phyloP scores from a whole-genome alignment of 2,888 invertebrate species.

The Cephus nigrinus region DNA sequence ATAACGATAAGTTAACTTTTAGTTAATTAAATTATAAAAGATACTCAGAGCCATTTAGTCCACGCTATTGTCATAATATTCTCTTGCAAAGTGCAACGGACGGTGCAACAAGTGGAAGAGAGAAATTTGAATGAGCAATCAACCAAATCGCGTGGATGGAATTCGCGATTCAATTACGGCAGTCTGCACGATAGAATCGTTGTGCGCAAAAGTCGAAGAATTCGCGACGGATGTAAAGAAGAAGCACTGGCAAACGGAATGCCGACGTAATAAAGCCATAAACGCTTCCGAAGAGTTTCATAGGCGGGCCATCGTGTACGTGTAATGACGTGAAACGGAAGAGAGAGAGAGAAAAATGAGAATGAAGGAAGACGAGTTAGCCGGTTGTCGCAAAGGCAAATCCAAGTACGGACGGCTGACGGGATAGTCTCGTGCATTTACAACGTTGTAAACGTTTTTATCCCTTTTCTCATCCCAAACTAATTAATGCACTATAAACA shows the following conservation, averaged over 20 bases:
- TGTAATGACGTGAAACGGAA: neutral
- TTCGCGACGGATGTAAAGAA: neutral
- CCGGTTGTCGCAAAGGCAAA: slow-evolving; percentile 23
- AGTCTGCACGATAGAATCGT: neutral
- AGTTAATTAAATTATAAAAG: slow-evolving; percentile 32
- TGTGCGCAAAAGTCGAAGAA: neutral
- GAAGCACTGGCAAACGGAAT: neutral
- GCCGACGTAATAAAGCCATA: slow-evolving; percentile 35
- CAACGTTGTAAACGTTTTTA: slow-evolving; percentile 50
- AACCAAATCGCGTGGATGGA: neutral
- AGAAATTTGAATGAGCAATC: neutral
- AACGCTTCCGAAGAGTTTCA: slow-evolving; percentile 33
- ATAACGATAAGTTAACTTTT: slow-evolving; percentile 34
- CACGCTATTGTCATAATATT: neutral
- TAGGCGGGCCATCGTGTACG: slow-evolving; percentile 16
- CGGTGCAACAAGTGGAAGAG: neutral
- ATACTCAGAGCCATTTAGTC: neutral
- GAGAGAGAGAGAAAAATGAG: slow-evolving; percentile 25
- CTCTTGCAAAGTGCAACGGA: neutral
- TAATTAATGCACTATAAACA: slow-evolving; percentile 48
- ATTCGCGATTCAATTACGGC: neutral
- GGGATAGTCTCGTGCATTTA: slow-evolving; percentile 35
- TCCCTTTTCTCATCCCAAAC: slow-evolving; percentile 35
- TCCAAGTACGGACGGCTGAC: slow-evolving; percentile 22
- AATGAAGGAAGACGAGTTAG: slow-evolving; percentile 12